These are phyloP conservation scores for Polia nebulosa DNA, from an alignment of 2,888 invertebrate species.

Conservation along the genomic window DNA sequence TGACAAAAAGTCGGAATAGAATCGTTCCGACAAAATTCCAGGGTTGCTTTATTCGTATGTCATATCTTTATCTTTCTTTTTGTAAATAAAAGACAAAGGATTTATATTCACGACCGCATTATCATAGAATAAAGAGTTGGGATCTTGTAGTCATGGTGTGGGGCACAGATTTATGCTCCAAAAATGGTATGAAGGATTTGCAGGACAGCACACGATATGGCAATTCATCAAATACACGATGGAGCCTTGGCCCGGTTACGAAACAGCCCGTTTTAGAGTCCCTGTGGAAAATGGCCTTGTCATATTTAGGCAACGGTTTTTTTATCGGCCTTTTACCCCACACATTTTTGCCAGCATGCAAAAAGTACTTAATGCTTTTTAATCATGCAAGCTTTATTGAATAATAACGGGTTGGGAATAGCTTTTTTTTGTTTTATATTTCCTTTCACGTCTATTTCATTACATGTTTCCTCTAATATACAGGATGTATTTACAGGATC, in stretches of 20 bases:
- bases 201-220: slow-evolving; percentile 38
- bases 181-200: slow-evolving; percentile 45
- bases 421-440: slow-evolving; percentile 9
- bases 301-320: slow-evolving; percentile 50
- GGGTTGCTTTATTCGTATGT: slow-evolving; percentile 73
- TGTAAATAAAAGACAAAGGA: slow-evolving; percentile 77
- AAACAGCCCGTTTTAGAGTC: slow-evolving; percentile 34
- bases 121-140: slow-evolving; percentile 64
- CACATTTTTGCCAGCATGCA: slow-evolving; percentile 45
- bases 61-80: slow-evolving; percentile 74
- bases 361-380: slow-evolving; percentile 35
- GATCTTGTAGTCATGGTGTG: slow-evolving; percentile 36
- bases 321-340: slow-evolving; percentile 48
- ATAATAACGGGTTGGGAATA: slow-evolving; percentile 25
- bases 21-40: slow-evolving; percentile 66
- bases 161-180: slow-evolving; percentile 41
- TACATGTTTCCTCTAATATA: slow-evolving; percentile 8
- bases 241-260: slow-evolving; percentile 46
- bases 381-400: slow-evolving; percentile 55
- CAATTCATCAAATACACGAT: slow-evolving; percentile 47
- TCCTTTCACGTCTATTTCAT: slow-evolving; percentile 22
- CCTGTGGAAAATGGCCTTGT: slow-evolving; percentile 54
- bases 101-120: slow-evolving; percentile 66
- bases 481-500: slow-evolving; percentile 29
- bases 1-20: slow-evolving; percentile 59